Conservation (phyloP, 1,140 invertebrate genomes). For the Heliothis virescens region DNA sequence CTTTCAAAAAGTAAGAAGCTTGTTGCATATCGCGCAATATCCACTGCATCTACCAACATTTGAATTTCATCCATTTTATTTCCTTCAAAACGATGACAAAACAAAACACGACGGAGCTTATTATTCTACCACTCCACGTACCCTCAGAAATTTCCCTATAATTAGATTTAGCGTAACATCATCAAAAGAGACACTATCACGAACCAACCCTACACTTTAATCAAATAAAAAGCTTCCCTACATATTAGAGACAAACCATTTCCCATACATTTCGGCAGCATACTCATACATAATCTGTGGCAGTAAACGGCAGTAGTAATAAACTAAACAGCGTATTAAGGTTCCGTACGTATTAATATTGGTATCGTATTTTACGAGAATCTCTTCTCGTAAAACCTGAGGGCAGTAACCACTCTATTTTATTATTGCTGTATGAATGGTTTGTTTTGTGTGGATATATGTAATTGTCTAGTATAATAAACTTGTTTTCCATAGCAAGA, state of each 20-base stretch:
- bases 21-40: no score
- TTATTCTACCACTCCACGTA: no score
- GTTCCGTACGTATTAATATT: slow-evolving; percentile 46
- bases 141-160: no score
- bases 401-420: slow-evolving; percentile 46
- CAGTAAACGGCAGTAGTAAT: slow-evolving; percentile 3
- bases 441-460: neutral
- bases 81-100: no score
- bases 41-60: no score
- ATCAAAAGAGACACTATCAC: slow-evolving; percentile 13
- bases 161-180: neutral
- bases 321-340: slow-evolving; percentile 38
- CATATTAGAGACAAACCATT: slow-evolving; percentile 25
- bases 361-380: slow-evolving; percentile 28
- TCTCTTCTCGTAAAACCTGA: slow-evolving; percentile 32
- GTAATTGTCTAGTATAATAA: neutral
- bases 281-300: slow-evolving; percentile 15
- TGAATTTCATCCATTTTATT: no score
- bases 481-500: neutral
- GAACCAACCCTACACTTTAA: neutral
- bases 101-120: no score
- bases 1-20: no score
- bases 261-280: neutral
- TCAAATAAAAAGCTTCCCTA: slow-evolving; percentile 22
- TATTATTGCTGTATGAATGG: slow-evolving; percentile 24